These are phyloP conservation scores for Colossoma macropomum DNA, from an alignment of 2,113 vertebrate genomes.

Conservation along the genomic window DNA sequence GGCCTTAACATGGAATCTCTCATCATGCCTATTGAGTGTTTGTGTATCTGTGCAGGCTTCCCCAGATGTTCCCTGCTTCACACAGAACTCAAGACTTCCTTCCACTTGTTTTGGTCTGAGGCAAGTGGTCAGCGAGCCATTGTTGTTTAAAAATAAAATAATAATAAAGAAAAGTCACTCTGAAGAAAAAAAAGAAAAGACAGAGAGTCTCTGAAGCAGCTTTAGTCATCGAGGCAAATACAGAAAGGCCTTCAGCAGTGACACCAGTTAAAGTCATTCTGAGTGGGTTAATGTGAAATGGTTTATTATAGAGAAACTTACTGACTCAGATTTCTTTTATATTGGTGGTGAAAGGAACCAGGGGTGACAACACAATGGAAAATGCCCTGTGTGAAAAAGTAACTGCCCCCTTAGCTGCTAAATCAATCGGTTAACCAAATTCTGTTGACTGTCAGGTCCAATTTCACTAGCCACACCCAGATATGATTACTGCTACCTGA, in stretches of 20 bases:
- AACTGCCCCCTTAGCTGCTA: too few species aligned
- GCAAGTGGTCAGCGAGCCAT: constrained; percentile 30
- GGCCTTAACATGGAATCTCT: constrained; percentile 21
- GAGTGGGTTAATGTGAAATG: too few species aligned
- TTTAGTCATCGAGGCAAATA: constrained; percentile 19
- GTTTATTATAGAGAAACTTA: too few species aligned
- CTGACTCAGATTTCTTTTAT: too few species aligned
- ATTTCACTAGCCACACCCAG: too few species aligned
- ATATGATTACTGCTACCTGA: too few species aligned
- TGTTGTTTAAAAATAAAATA: constrained; percentile 55
- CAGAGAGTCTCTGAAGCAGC: not conserved
- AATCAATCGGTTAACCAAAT: too few species aligned
- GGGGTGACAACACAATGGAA: too few species aligned
- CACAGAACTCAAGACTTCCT: constrained; percentile 49
- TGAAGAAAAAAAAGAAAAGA: constrained; percentile 10
- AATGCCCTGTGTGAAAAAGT: too few species aligned
- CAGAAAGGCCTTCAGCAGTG: not conserved
- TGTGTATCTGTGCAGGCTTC: not conserved
- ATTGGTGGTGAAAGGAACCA: too few species aligned
- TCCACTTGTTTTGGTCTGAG: constrained; percentile 52
- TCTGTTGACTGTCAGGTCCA: too few species aligned
- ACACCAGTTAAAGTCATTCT: not conserved
- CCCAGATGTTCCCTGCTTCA: constrained; percentile 29
- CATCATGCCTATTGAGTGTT: not conserved
- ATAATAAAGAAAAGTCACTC: not conserved